phyloP scores from a whole-genome alignment of 2,888 invertebrate genomes.

The Autographa pulchrina region DNA sequence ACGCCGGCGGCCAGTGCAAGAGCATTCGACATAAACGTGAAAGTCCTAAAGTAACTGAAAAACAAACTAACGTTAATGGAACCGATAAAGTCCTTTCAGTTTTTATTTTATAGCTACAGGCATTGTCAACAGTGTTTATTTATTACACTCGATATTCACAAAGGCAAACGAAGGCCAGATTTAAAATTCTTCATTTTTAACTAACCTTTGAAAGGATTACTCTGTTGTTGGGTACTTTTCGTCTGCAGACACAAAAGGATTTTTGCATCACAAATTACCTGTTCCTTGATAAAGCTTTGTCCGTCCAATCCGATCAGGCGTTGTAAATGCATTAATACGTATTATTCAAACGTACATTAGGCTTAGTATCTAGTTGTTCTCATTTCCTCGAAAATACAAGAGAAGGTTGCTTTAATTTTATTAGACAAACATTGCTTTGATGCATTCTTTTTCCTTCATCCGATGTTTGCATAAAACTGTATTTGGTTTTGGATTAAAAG shows the following conservation, averaged over 20 bases:
- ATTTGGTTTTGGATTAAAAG: neutral
- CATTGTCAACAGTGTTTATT: no score
- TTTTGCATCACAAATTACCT: neutral
- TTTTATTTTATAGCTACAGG: no score
- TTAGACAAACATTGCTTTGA: neutral
- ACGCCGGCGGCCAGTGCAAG: no score
- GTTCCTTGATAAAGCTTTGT: neutral
- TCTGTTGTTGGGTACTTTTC: neutral
- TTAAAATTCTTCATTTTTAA: neutral
- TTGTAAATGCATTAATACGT: conserved; percentile 1
- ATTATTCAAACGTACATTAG: neutral
- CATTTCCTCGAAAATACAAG: neutral
- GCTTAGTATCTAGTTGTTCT: neutral
- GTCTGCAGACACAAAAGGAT: neutral
- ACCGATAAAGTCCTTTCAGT: no score
- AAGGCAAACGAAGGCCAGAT: neutral
- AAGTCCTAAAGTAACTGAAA: no score
- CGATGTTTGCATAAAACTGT: neutral
- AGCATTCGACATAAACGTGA: no score
- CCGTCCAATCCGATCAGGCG: neutral
- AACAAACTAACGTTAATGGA: no score
- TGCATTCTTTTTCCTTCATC: neutral
- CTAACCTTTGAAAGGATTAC: neutral
- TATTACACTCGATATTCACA: no score
- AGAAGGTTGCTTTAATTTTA: neutral